A percentile compares a stretch with the other conserved stretches of the same genome.
phyloP scores from a whole-genome alignment of 2,113 vertebrate species.

The Pycnonotus jocosus region DNA sequence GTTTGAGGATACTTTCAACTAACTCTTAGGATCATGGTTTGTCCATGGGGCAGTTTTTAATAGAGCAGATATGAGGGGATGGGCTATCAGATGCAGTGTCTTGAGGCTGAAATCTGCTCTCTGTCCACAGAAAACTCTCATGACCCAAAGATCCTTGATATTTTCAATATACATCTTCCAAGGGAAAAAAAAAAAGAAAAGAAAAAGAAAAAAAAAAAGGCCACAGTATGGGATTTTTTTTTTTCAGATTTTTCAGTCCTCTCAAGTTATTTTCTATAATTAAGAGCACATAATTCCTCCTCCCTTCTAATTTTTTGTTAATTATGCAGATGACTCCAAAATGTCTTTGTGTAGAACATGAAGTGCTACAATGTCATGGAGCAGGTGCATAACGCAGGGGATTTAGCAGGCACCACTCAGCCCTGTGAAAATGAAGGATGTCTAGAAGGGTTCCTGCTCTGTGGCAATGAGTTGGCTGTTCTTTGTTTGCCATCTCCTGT shows the following conservation, averaged over 20 bases:
- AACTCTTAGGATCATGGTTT: slow-evolving; percentile 64
- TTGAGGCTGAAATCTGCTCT: slow-evolving; percentile 13
- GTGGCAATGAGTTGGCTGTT: background rate
- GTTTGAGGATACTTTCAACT: slow-evolving; percentile 69
- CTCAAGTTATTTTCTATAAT: background rate
- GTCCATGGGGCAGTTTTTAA: slow-evolving; percentile 67
- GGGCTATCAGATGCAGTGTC: slow-evolving; percentile 39
- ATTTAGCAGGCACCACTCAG: background rate
- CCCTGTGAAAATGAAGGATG: background rate
- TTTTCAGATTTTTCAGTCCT: background rate
- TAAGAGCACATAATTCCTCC: background rate
- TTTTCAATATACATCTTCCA: background rate
- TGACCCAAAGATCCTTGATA: background rate
- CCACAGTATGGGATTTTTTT: background rate
- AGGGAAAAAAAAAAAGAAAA: background rate
- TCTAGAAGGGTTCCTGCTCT: background rate
- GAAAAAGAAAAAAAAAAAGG: too few relatives aligned
- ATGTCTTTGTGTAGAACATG: background rate
- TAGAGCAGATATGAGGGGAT: slow-evolving; percentile 46
- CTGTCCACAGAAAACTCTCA: background rate
- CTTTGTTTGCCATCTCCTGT: background rate
- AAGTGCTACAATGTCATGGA: background rate
- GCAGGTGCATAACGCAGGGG: background rate
- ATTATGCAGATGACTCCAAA: background rate
- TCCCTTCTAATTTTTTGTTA: background rate